phyloP scores from a whole-genome alignment of 2,113 vertebrate genomes.

The Petromus typicus region DNA sequence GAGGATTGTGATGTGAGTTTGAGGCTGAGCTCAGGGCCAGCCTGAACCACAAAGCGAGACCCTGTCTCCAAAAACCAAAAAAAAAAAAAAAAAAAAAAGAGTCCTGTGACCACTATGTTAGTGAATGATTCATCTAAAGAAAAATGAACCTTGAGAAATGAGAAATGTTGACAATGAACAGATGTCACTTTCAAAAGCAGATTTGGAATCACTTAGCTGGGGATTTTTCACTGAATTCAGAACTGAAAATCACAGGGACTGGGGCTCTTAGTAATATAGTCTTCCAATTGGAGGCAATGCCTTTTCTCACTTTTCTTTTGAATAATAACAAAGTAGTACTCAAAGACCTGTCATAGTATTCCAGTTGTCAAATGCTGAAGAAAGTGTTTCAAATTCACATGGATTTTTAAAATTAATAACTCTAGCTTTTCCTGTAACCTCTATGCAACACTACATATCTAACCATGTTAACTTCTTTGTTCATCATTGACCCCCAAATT shows the following conservation, averaged over 20 bases:
- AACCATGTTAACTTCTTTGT: conserved; percentile 46
- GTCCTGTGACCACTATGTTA: neutral
- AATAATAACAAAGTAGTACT: neutral
- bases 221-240: neutral
- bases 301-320: neutral
- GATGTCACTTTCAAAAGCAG: neutral
- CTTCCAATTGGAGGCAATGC: neutral
- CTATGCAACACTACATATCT: neutral
- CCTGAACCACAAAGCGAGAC: no score
- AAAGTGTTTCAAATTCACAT: conserved; percentile 20
- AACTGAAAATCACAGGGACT: neutral
- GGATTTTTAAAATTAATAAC: neutral
- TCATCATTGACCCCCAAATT: neutral
- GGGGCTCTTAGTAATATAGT: neutral
- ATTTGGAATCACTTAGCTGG: neutral
- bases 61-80: no score
- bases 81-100: no score
- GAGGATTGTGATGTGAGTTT: no score
- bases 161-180: neutral
- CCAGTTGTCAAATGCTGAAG: neutral
- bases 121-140: neutral
- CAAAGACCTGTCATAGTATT: neutral
- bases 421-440: neutral
- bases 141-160: neutral
- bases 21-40: no score